Conservation (phyloP, 2,797 vertebrate species). For the Harpagifer antarcticus region DNA sequence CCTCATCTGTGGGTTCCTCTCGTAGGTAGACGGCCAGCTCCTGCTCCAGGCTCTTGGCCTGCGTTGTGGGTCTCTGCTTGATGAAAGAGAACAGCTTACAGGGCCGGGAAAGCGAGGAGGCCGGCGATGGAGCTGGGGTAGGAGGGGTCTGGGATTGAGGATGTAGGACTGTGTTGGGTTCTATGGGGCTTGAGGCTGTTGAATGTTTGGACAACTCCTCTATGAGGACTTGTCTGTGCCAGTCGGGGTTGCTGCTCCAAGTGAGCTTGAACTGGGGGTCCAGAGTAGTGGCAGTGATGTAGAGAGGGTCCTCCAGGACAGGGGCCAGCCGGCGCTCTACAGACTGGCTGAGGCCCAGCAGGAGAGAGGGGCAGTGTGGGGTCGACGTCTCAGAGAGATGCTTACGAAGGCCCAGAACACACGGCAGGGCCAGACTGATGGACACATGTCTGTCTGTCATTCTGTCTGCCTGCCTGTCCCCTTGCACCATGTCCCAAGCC, state of each 20-base stretch:
- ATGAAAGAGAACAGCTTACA: constrained; percentile 89
- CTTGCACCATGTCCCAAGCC: constrained; percentile 88
- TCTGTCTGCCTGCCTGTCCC: constrained; percentile 72
- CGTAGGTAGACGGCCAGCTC: constrained; percentile 85
- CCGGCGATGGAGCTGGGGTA: constrained; percentile 61
- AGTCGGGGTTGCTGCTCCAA: constrained; percentile 87
- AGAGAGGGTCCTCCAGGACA: constrained; percentile 85
- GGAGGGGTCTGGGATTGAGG: constrained; percentile 73
- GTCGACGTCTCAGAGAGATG: constrained; percentile 85
- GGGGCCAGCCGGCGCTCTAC: constrained; percentile 80
- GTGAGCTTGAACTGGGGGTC: constrained; percentile 89
- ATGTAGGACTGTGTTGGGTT: constrained; percentile 75
- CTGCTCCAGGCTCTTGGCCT: constrained; percentile 87
- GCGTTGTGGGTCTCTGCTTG: constrained; percentile 85
- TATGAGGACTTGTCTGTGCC: constrained; percentile 86
- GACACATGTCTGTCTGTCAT: constrained; percentile 83
- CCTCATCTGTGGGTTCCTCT: constrained; percentile 87
- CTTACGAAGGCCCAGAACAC: constrained; percentile 86
- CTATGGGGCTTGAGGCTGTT: constrained; percentile 60
- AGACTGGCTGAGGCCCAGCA: constrained; percentile 80
- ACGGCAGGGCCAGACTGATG: constrained; percentile 86
- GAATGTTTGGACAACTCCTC: constrained; percentile 85
- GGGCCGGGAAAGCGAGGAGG: constrained; percentile 82
- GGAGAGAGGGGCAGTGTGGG: constrained; percentile 81
- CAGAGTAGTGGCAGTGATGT: constrained; percentile 85